These are phyloP conservation scores for Proisotoma minuta DNA, from an alignment of 2,888 invertebrate species.

Conservation along the genomic window DNA sequence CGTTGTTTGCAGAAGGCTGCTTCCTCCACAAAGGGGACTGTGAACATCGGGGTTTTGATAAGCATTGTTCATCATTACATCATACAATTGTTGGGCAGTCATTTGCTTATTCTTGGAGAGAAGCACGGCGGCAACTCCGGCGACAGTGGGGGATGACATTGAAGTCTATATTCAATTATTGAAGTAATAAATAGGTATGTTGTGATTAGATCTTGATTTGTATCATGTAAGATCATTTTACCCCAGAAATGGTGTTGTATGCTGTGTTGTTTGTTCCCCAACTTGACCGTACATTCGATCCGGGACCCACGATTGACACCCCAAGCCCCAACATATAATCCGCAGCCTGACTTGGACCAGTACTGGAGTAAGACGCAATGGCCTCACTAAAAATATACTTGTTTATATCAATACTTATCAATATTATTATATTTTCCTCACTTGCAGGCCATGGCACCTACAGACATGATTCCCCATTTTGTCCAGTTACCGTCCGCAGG, in stretches of 20 bases:
- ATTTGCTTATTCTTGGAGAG: neutral
- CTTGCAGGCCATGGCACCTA: conserved; percentile 1
- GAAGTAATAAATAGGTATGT: too few species aligned
- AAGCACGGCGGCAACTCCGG: conserved; percentile 2
- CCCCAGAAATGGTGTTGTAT: neutral
- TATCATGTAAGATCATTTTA: too few species aligned
- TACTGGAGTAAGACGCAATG: conserved; percentile 8
- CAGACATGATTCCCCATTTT: neutral
- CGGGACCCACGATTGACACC: conserved; percentile 3
- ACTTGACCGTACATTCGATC: neutral
- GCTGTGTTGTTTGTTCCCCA: conserved; percentile 3
- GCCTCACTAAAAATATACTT: too few species aligned
- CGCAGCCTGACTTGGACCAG: conserved; percentile 3
- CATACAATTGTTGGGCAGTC: neutral
- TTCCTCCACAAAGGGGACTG: neutral
- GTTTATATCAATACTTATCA: too few species aligned
- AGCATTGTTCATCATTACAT: neutral
- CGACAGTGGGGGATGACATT: neutral
- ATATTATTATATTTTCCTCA: too few species aligned
- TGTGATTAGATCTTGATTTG: too few species aligned
- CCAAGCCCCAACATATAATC: neutral
- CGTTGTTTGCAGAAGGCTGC: neutral
- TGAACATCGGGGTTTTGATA: neutral
- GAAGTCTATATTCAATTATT: too few species aligned
- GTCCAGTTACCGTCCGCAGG: neutral